A percentile compares a stretch with the other conserved stretches of the same genome.
phyloP scores from a whole-genome alignment of 2,888 invertebrate species.

The Drosophila neotestacea region DNA sequence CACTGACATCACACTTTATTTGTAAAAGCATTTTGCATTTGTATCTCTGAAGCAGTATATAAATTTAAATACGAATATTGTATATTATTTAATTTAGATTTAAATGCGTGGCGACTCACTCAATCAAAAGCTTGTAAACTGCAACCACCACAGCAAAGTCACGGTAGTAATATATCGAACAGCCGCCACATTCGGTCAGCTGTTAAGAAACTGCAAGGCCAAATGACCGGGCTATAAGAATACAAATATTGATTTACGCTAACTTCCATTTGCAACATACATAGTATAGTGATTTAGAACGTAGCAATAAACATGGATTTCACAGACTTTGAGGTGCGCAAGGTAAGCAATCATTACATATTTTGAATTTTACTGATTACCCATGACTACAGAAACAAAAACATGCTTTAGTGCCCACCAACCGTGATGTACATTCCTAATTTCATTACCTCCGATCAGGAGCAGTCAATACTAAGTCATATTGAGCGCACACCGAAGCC shows the following conservation, averaged over 20 bases:
- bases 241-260: slow-evolving; percentile 70
- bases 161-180: slow-evolving; percentile 15
- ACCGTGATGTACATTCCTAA: slow-evolving; percentile 91
- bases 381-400: background rate
- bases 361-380: background rate
- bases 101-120: background rate
- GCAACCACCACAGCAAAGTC: background rate
- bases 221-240: slow-evolving; percentile 47
- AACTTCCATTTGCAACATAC: slow-evolving; percentile 33
- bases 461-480: slow-evolving; percentile 89
- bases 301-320: slow-evolving; percentile 79
- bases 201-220: slow-evolving; percentile 43
- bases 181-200: slow-evolving; percentile 44
- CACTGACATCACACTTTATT: background rate
- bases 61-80: background rate
- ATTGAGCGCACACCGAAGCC: slow-evolving; percentile 94
- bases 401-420: slow-evolving; percentile 77
- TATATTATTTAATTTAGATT: background rate
- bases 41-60: too few relatives aligned
- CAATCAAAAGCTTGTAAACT: background rate
- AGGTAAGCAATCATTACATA: slow-evolving; percentile 56
- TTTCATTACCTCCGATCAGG: slow-evolving; percentile 92
- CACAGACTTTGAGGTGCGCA: slow-evolving; percentile 82
- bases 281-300: slow-evolving; percentile 41
- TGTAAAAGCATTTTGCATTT: background rate